These are phyloP conservation scores for Drosophila pseudoananassae DNA, from an alignment of 1,140 invertebrate genomes.

Conservation along the genomic window DNA sequence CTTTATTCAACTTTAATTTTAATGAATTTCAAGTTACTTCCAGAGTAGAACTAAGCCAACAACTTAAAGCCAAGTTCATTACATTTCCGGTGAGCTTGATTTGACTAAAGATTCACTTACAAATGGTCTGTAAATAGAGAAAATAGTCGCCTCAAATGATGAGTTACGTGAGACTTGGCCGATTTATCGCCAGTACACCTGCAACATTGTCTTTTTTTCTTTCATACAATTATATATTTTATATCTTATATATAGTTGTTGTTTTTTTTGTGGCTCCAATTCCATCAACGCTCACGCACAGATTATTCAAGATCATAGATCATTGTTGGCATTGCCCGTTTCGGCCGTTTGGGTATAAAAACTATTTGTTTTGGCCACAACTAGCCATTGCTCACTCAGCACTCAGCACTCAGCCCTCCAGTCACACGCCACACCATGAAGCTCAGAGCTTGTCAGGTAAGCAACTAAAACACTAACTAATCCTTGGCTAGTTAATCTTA, in stretches of 20 bases:
- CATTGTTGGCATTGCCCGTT: constrained; percentile 3
- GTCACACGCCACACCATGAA: constrained; percentile 13
- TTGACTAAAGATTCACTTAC: not conserved
- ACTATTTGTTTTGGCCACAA: constrained; percentile 14
- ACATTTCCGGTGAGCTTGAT: not conserved
- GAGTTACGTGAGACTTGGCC: constrained; percentile 22
- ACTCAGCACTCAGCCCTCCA: constrained; percentile 21
- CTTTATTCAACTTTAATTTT: not conserved
- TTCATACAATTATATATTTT: not conserved
- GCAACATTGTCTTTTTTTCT: not conserved
- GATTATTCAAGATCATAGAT: constrained; percentile 43
- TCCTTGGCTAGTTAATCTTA: not conserved
- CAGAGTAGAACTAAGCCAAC: too few species aligned
- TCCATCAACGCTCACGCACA: constrained; percentile 33
- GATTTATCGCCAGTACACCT: constrained; percentile 2
- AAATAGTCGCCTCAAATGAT: not conserved
- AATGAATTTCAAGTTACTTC: not conserved
- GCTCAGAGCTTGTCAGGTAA: constrained; percentile 12
- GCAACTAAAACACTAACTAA: not conserved
- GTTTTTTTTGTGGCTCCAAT: constrained; percentile 14
- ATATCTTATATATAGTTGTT: not conserved
- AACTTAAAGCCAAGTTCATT: not conserved
- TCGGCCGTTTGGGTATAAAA: constrained; percentile 27
- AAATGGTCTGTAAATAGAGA: not conserved
- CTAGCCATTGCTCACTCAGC: constrained; percentile 42